Evolutionary conservation across 2,113 vertebrate genomes (phyloP).

Genomic region (Andinoacara biseriatus): DNA sequence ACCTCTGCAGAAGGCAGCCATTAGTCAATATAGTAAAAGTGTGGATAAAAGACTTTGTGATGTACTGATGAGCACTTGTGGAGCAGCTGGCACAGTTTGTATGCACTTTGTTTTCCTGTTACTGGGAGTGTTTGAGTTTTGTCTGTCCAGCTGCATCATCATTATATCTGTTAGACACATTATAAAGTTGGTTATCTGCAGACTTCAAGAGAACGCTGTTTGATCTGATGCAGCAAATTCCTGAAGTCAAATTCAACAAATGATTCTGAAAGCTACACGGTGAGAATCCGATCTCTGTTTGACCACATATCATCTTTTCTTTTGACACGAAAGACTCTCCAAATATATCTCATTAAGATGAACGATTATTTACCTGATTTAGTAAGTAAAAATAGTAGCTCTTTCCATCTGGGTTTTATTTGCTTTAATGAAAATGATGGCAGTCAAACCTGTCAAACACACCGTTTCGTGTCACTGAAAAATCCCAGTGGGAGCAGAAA

Average conservation of each 20-base stretch:
- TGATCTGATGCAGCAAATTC: neutral
- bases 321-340: neutral
- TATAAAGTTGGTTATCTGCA: neutral
- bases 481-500: conserved; percentile 1
- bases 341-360: neutral
- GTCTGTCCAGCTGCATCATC: neutral
- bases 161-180: neutral
- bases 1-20: neutral
- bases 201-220: neutral
- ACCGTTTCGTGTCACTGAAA: neutral
- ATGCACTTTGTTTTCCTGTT: neutral
- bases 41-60: conserved; percentile 14
- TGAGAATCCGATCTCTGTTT: neutral
- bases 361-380: neutral
- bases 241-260: neutral
- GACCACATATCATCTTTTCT: neutral
- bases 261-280: neutral
- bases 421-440: neutral
- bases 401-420: neutral
- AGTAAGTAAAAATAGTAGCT: neutral
- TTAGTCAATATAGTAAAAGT: conserved; percentile 12
- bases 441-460: conserved; percentile 15
- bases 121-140: neutral
- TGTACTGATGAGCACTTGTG: conserved; percentile 13
- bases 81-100: neutral